Evolutionary conservation across 2,888 invertebrate genomes (phyloP), one percentile per base, ranked within the genome.

Genomic region (Drosophila planitibia): DNA sequence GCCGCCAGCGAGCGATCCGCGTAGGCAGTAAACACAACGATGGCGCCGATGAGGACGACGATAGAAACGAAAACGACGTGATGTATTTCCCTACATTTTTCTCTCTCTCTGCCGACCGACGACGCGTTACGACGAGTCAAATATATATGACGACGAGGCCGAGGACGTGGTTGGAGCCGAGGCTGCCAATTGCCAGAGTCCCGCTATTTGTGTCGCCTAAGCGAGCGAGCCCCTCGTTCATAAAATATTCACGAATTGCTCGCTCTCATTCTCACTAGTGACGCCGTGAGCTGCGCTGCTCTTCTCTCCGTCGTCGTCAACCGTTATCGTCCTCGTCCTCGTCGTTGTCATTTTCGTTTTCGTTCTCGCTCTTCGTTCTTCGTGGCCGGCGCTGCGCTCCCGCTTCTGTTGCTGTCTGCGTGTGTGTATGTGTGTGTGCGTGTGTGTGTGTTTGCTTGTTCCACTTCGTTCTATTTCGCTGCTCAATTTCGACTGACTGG

Each of bases 221-320:
- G 82, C 80, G 83, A 80, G 72, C 81, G 65, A 79, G 70, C 68
- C 76, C 80, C 83, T 89, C 82, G 82, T 89, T 90, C 82, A 91
- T 91, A 33, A 91, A 91, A 89, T 86, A 91, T 91, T 91, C 79
- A 91, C 90, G 91, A 91, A 91, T 91, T 83, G 70, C 58, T 83
- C 85, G 91, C 88, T 83, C 91, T 90, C 91, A 78, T 83, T 90
- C 91, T 81, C 90, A 70, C 91, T 59, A 66, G 74, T 77, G 77
- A 76, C 77, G 52, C 55, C 52, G 57, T 60, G 63, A 72, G 53
- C 57, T 58, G 68, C 60, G 58, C 66, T 70, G 67, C 80, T 83
- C 76, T 80, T 68, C 73, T 70, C 74, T 62, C 62, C 61, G 60
- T 57, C 73, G 57, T 69, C 69, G 69, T 54, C 69, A 51, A 44